phyloP scores from a whole-genome alignment of 2,797 vertebrate species.

The Siniperca scherzeri region DNA sequence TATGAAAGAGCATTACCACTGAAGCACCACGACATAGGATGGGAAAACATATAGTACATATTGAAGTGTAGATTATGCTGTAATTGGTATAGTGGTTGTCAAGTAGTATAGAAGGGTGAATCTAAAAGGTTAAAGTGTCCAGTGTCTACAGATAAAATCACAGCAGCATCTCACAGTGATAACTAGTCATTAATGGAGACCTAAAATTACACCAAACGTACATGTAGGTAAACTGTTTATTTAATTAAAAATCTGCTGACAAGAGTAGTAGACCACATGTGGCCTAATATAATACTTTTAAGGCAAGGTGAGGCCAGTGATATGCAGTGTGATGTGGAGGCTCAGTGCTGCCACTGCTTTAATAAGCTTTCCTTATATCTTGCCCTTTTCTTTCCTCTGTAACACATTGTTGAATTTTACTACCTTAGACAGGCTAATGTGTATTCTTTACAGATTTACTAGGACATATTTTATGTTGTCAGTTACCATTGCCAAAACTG shows the following conservation, averaged over 20 bases:
- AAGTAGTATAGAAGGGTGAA: not conserved
- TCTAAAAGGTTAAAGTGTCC: slow-evolving; percentile 8
- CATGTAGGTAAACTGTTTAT: not conserved
- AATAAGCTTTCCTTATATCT: not conserved
- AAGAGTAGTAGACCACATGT: not conserved
- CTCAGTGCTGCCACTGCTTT: not conserved
- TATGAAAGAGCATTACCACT: not conserved
- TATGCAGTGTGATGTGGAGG: not conserved
- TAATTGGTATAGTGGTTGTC: not conserved
- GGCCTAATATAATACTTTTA: not conserved
- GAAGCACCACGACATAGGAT: not conserved
- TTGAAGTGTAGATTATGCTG: not conserved
- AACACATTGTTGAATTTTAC: not conserved
- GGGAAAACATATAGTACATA: not conserved
- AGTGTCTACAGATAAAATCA: not conserved
- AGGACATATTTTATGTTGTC: not conserved
- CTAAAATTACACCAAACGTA: not conserved
- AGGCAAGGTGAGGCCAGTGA: not conserved
- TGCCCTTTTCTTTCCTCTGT: not conserved
- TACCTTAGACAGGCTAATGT: not conserved
- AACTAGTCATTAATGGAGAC: not conserved
- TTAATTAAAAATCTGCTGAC: not conserved
- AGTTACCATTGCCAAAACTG: not conserved
- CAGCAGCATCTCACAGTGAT: not conserved
- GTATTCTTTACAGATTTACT: not conserved